Evolutionary conservation across 1,140 invertebrate genomes (phyloP), one percentile per base, ranked within the genome.

Genomic region (Saxidomus purpurata): DNA sequence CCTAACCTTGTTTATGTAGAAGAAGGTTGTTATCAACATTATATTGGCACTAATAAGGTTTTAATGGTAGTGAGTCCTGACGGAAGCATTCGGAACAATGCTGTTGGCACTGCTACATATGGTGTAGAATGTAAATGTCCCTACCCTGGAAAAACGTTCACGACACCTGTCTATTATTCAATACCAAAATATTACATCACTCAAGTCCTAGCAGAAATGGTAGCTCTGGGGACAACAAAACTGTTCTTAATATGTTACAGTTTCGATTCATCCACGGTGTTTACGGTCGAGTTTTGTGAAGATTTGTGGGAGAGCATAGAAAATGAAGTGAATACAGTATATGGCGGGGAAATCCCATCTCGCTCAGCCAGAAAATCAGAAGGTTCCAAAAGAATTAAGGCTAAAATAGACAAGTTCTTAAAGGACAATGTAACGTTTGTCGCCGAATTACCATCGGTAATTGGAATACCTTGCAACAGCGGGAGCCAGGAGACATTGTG

Each of bases 71-170:
- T n/a, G n/a, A n/a, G n/a, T 38, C 83, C 83, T 6, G 83, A 86
- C 59, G 83, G 90, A 31, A 28, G 80, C 3, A 3, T 17, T 4
- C 43, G 43, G n/a, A n/a, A n/a, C 43, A 43, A 43, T 8, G 43
- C 15, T 15, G n/a, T 6, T 36, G 28, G 40, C 1, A 55, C 31
- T 47, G 52, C 11, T 6, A 11, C 34, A 31, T 13, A 17, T n/a
- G 59, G 25, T n/a, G 47, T 91, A 2, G 86, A 91, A 89, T 81
- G 85, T 9, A 91, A 91, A 87, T 91, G 87, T 36, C 90, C 90
- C 34, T 61, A 49, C 1, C 86, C 81, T 19, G 79, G 85, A 82
- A 22, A 69, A 38, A 76, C 38, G 34, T 55, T 74, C 9, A 90
- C 76, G 11, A 77, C 61, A 25, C 22, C 22, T 6, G 82, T 91